phyloP scores from a whole-genome alignment of 64 coral and sea anemone genomes.

The Hydrozoanthus tunicans region DNA sequence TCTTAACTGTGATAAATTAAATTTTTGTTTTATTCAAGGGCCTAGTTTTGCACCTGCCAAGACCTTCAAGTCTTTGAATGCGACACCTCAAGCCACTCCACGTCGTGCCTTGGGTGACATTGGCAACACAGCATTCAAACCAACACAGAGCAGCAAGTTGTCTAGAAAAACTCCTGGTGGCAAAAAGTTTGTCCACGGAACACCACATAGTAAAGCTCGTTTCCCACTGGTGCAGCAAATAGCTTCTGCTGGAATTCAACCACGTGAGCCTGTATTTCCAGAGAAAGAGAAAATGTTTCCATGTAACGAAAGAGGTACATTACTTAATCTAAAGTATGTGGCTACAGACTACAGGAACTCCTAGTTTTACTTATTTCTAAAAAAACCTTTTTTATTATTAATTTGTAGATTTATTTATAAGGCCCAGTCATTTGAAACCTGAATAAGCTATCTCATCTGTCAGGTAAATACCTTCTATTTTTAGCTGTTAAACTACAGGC shows the following conservation, averaged over 20 bases:
- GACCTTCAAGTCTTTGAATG: conserved; percentile 36
- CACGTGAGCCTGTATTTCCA: conserved; percentile 47
- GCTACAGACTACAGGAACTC: no score
- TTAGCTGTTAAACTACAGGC: no score
- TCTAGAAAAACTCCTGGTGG: conserved; percentile 57
- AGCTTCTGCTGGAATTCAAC: conserved; percentile 47
- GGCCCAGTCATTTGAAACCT: no score
- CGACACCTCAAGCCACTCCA: conserved; percentile 67
- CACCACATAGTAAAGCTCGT: conserved; percentile 56
- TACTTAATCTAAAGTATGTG: not conserved
- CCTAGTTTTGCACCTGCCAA: conserved; percentile 70
- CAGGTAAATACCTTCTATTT: no score
- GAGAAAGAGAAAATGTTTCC: conserved; percentile 87
- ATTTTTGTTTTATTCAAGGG: conserved; percentile 18
- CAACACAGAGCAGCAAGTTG: conserved; percentile 54
- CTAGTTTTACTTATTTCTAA: no score
- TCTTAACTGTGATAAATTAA: not conserved
- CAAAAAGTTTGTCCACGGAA: conserved; percentile 50
- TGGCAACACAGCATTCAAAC: conserved; percentile 70
- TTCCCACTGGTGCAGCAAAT: conserved; percentile 58
- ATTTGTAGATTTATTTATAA: no score
- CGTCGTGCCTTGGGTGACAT: conserved; percentile 84
- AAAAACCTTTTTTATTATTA: no score
- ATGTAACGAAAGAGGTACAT: conserved; percentile 78
- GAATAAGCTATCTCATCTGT: no score